Percentiles rank a stretch among this genome's conserved stretches.
phyloP scores from a whole-genome alignment of 2,113 vertebrate species.

The Pseudolaguvia tuberculata region DNA sequence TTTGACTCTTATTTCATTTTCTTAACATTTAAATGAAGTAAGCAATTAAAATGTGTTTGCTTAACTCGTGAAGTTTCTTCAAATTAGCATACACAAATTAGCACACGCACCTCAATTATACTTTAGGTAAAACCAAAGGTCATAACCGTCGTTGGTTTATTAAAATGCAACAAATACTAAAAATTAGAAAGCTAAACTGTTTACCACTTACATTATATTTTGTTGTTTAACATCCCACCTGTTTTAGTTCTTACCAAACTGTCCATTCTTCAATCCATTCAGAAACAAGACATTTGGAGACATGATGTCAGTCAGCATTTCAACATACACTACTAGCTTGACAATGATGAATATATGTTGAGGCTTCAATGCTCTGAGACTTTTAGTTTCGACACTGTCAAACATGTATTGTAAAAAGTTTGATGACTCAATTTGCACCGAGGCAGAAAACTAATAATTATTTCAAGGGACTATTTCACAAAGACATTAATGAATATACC shows the following conservation, averaged over 20 bases:
- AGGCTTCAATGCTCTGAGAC: slow-evolving; percentile 17
- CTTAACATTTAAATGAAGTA: background rate
- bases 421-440: slow-evolving; percentile 32
- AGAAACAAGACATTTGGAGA: background rate
- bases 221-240: background rate
- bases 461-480: slow-evolving; percentile 37
- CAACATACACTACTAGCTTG: background rate
- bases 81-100: background rate
- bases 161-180: background rate
- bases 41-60: background rate
- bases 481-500: slow-evolving; percentile 38
- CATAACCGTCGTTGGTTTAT: background rate
- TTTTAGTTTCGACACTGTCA: slow-evolving; percentile 23
- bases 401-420: slow-evolving; percentile 32
- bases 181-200: background rate
- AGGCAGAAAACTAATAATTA: slow-evolving; percentile 40
- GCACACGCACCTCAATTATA: background rate
- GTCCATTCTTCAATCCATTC: background rate
- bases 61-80: background rate
- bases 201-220: slow-evolving; percentile 10
- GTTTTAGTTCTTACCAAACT: background rate
- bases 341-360: slow-evolving; percentile 25
- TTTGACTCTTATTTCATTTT: background rate
- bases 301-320: background rate
- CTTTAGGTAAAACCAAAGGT: background rate